Base-by-base conservation (phyloP, 2,888 invertebrate species). In the Ormyrus labotus region DNA sequence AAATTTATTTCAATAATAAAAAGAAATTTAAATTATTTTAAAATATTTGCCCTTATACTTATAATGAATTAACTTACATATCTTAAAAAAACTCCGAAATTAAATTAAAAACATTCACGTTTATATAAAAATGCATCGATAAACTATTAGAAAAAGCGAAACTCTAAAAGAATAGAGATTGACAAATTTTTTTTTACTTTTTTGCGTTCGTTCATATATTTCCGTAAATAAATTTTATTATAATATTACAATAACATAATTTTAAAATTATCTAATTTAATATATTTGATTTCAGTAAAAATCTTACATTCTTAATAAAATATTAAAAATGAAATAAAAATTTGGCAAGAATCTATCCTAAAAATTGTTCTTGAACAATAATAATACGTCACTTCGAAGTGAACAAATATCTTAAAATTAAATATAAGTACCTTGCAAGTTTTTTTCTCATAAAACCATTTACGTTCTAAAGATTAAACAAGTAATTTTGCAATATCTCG, bases 271-370 rank as follows among this genome's bases (percentile, higher is more conserved):
- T 65, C 51, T 13, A 68, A 68, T 68, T 50, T 51, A 65, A 50
- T 65, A 69, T 9, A 57, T 57, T 57, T 69, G 57, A 69, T 55
- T 69, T 34, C 48, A 57, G 11, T 69, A 70, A 70, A 69, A 69
- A 57, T 51, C 55, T 57, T 60, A 68, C 47, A 53, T 11, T 58
- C n/a, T 57, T n/a, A 69, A 69, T 69, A 58, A 69, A 70, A 50
- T 50, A 61, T 60, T 71, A 60, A 70, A 58, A 51, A 58, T 58
- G 19, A 61, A 60, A 71, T 61, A 10, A 61, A 60, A 51, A 61
- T 71, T 71, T 71, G 61, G 61, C 51, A 71, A 71, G 51, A 61
- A 48, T 34, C 34, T 34, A 34, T 34, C 34, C 34, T 34, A 34
- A 34, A 34, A 34, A 34, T 34, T 34, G 34, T 34, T 34, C 34